Evolutionary conservation across 2,888 invertebrate species (phyloP), one percentile per base, ranked within the genome.

Genomic region (Pseudococcus longispinus): DNA sequence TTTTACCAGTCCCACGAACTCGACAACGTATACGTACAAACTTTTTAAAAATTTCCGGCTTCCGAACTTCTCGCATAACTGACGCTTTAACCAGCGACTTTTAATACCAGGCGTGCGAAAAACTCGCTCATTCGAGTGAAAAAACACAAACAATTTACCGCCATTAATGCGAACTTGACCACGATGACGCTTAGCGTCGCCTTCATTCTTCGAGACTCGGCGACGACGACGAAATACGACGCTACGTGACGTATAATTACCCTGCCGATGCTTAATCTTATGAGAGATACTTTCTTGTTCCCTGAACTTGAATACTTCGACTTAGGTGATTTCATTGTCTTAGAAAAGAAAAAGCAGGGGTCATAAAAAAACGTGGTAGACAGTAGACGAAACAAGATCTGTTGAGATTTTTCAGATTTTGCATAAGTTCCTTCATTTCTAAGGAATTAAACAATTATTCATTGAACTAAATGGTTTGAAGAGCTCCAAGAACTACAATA

Each of bases 31-130:
- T 37, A 37, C 37, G 15, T 29, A 18, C 70, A 6, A 13, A 74
- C 74, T 32, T 26, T n/a, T 37, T 74, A n/a, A 74, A 74, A 32
- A 74, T 74, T 74, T 74, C 74, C 74, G 74, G 32, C 74, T 74
- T 37, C 29, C 32, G 74, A 74, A 26, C 32, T 32, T 37, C 26
- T 23, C 74, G 37, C 74, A 32, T 74, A 74, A 74, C 74, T 18
- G 74, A 74, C 74, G 37, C 37, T 74, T 74, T 37, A 37, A 37
- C 37, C 15, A 65, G 26, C 65, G 60, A 9, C 26, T 26, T 55
- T 26, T 65, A 32, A 74, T 32, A 74, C 37, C 51, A 65, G 74
- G 18, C 74, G 74, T 74, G 74, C 74, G 74, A 74, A 74, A 74
- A 74, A 74, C 29, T 51, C 51, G 26, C 13, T 65, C 65, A 15